Evolutionary conservation across 2,888 invertebrate species (phyloP).

Genomic region (Tetramorium bicarinatum): DNA sequence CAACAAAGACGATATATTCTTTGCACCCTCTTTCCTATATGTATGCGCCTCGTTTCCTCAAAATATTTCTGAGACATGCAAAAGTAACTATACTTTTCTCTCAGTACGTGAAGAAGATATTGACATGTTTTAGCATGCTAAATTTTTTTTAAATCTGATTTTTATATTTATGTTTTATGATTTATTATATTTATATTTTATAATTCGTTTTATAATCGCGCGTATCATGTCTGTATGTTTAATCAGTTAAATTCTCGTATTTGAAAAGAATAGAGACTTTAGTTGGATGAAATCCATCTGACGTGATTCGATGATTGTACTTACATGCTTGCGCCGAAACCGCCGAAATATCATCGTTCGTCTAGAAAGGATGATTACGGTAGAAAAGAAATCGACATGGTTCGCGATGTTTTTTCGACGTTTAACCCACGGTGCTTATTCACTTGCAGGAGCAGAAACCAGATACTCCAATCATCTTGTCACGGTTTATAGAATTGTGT

Average conservation of each 20-base stretch:
- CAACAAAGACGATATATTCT: conserved; percentile 56
- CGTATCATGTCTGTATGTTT: background rate
- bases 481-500: conserved; percentile 82
- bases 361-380: conserved; percentile 26
- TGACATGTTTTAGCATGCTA: background rate
- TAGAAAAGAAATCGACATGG: conserved; percentile 67
- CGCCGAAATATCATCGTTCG: conserved; percentile 27
- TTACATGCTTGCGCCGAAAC: background rate
- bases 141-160: background rate
- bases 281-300: background rate
- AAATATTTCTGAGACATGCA: background rate
- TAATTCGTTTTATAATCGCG: too few relatives aligned
- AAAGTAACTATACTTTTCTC: too few relatives aligned
- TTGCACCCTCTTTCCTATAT: background rate
- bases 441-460: conserved; percentile 81
- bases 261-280: background rate
- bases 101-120: too few relatives aligned
- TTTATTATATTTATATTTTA: too few relatives aligned
- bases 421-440: conserved; percentile 79
- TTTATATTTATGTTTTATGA: background rate
- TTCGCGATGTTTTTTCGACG: conserved; percentile 74
- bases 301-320: background rate
- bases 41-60: background rate
- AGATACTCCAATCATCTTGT: conserved; percentile 85
- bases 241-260: background rate